Evolutionary conservation across 2,113 vertebrate genomes (phyloP), one percentile per base, ranked within the genome.

Genomic region (Catharus fuscescens): DNA sequence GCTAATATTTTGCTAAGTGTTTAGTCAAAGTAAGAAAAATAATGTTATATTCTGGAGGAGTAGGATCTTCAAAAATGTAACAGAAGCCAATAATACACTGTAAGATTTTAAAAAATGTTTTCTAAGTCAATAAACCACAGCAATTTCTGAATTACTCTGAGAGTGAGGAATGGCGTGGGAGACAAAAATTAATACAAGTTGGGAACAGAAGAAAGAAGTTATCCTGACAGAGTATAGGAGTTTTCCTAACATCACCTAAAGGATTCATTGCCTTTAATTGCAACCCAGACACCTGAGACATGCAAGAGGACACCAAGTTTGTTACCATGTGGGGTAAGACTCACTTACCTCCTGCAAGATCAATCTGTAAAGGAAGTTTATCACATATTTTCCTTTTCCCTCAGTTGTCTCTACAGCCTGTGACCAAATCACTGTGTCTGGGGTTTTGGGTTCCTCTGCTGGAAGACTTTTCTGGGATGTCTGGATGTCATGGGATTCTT

Each of bases 131-230:
- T 36, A 72, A 59, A 54, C 25, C 53, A 69, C 14, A 34, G 18
- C 2, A 60, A 40, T 50, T 60, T 61, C 31, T 62, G 34, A 57
- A 50, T 85, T 90, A 26, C 25, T 77, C 10, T 6, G 8, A 5
- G 9, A 45, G 8, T 6, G 2, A 16, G 13, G 5, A 7, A 13
- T 53, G 7, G 6, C 0, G 2, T 48, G 21, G 8, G 16, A 88
- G 31, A 45, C 12, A 74, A 86, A 79, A 89, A 78, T 21, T 1
- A 40, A 25, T 56, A 18, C 8, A 60, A 72, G 73, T 5, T 77
- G 20, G 18, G 24, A 20, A 73, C 23, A 64, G 15, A 48, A 60
- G 26, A 64, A 67, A 18, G 12, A 9, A 67, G 5, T n/a, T 73
- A n/a, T 38, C 2, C 6, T 64, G 64, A 6, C 7, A 67, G 29